Evolutionary conservation across 1,140 invertebrate genomes (phyloP).

Genomic region (Drosophila novamexicana): DNA sequence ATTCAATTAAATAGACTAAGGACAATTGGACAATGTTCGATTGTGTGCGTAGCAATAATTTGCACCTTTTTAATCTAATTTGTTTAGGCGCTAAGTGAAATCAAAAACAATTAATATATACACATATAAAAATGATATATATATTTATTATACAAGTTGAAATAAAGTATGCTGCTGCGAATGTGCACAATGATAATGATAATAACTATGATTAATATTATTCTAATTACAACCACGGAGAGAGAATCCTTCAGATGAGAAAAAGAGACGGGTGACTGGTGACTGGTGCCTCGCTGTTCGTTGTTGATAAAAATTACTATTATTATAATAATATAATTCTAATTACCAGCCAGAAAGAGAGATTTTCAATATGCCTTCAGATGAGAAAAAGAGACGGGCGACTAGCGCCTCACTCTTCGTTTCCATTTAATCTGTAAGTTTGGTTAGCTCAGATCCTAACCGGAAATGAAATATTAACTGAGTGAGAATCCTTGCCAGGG

Average conservation of each 20-base stretch:
- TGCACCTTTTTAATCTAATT: conserved; percentile 58
- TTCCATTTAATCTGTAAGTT: background rate
- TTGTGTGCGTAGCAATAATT: conserved; percentile 63
- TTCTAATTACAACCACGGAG: background rate
- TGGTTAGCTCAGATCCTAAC: background rate
- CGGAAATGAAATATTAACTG: too few relatives aligned
- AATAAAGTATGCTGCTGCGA: conserved; percentile 54
- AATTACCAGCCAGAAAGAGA: background rate
- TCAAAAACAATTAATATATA: conserved; percentile 36
- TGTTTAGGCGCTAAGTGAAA: conserved; percentile 63
- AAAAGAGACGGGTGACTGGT: background rate
- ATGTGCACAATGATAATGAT: conserved; percentile 47
- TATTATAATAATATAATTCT: background rate
- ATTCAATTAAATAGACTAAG: conserved; percentile 17
- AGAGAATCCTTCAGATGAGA: background rate
- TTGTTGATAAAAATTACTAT: background rate
- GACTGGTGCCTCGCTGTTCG: too few relatives aligned
- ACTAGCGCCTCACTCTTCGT: background rate
- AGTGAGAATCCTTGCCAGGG: too few relatives aligned
- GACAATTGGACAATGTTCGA: conserved; percentile 49
- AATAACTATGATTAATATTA: background rate
- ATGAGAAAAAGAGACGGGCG: background rate
- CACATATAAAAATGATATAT: conserved; percentile 29
- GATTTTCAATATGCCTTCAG: background rate
- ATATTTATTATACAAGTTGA: conserved; percentile 55